Percentiles rank a stretch among this genome's conserved stretches.
These are phyloP conservation scores for Myotis daubentonii DNA, from an alignment of 2,797 vertebrate species.

Conservation along the genomic window DNA sequence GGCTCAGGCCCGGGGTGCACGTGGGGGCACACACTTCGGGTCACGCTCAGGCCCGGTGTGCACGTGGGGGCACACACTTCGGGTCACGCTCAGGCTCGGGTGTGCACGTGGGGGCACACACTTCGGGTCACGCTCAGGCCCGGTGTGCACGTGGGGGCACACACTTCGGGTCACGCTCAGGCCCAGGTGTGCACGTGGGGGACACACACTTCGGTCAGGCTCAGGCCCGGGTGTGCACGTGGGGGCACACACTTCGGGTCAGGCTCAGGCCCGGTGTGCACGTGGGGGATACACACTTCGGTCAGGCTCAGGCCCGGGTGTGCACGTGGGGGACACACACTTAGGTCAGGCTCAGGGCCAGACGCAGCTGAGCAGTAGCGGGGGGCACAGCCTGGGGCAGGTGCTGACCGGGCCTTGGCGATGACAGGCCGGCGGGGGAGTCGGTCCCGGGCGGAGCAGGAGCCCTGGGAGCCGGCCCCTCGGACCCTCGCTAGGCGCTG, in stretches of 20 bases:
- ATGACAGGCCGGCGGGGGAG: neutral
- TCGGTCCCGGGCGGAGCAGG: neutral
- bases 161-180: neutral
- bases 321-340: neutral
- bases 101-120: neutral
- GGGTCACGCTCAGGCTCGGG: too few species aligned
- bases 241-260: neutral
- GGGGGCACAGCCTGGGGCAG: neutral
- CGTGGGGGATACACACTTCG: neutral
- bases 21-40: neutral
- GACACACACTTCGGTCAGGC: neutral
- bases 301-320: too few species aligned
- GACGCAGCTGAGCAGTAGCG: too few species aligned
- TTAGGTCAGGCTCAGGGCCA: neutral
- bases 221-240: too few species aligned
- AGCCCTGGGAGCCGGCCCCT: accelerated
- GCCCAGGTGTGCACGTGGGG: too few species aligned
- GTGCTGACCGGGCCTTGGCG: neutral
- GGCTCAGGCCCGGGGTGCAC: too few species aligned
- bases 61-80: accelerated
- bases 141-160: too few species aligned
- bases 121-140: neutral
- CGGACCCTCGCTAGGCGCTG: neutral
- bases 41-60: too few species aligned
- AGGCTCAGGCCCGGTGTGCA: too few species aligned